These are phyloP conservation scores for Hypothenemus hampei DNA, from an alignment of 1,140 invertebrate genomes.

Conservation along the genomic window DNA sequence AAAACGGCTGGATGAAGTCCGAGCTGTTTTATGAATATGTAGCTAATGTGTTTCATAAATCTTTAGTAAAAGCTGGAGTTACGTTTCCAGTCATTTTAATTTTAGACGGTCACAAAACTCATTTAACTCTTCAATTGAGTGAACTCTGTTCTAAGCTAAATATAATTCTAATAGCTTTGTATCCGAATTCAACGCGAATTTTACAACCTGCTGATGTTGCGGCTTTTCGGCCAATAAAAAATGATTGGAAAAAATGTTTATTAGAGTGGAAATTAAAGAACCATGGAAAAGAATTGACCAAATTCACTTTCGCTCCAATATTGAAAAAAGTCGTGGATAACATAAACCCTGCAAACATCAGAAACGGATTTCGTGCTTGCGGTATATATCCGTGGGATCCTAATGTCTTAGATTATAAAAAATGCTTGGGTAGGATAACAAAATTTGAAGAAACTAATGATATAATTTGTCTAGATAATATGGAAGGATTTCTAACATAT, in stretches of 20 bases:
- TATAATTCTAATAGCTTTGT: slow-evolving; percentile 2
- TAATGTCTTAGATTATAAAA: no score
- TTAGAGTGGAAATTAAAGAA: background rate
- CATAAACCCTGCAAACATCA: no score
- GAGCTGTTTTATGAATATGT: slow-evolving; percentile 43
- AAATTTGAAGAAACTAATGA: no score
- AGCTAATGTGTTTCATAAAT: slow-evolving; percentile 37
- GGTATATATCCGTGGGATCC: no score
- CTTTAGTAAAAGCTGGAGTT: slow-evolving; percentile 31
- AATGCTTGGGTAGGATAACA: no score
- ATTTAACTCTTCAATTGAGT: slow-evolving; percentile 37
- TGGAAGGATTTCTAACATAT: no score
- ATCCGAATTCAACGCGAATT: slow-evolving; percentile 11
- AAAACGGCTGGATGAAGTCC: slow-evolving; percentile 43
- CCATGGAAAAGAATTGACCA: background rate
- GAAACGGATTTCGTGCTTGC: no score
- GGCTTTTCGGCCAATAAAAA: slow-evolving; percentile 21
- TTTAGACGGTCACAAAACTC: slow-evolving; percentile 41
- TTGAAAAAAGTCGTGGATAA: slow-evolving; percentile 4
- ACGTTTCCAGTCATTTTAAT: slow-evolving; percentile 41
- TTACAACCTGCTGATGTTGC: slow-evolving; percentile 21
- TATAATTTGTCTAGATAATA: no score
- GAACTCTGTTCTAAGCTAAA: slow-evolving; percentile 5
- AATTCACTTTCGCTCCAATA: background rate
- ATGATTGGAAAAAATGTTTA: background rate